Percentiles rank a stretch among this genome's conserved stretches.
Conservation (phyloP, 2,888 invertebrate genomes). For the Caenorhabditis zanzibari region DNA sequence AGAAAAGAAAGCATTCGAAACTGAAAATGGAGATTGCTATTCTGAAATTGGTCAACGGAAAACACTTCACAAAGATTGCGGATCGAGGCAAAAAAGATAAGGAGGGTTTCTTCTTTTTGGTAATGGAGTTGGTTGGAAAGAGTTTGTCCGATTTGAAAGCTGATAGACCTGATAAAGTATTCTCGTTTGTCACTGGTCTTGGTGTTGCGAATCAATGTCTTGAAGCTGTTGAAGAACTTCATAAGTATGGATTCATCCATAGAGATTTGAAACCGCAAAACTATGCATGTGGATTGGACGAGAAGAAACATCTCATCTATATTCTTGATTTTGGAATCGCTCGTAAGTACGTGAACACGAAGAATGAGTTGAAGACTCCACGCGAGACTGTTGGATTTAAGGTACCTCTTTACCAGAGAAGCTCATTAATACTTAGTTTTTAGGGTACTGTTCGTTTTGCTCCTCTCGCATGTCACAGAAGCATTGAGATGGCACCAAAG, state of each 20-base stretch:
- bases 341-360: constrained; percentile 72
- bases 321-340: constrained; percentile 81
- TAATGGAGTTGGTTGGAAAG: constrained; percentile 78
- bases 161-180: constrained; percentile 68
- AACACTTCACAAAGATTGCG: constrained; percentile 77
- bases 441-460: constrained; percentile 81
- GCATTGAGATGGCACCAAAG: constrained; percentile 74
- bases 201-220: constrained; percentile 76
- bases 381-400: constrained; percentile 71
- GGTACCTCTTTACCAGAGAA: too few relatives aligned
- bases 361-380: constrained; percentile 75
- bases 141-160: constrained; percentile 75
- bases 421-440: constrained; percentile 56
- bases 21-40: constrained; percentile 82
- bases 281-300: constrained; percentile 74
- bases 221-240: constrained; percentile 80
- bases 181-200: constrained; percentile 75
- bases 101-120: constrained; percentile 74
- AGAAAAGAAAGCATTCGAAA: constrained; percentile 76
- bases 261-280: constrained; percentile 80
- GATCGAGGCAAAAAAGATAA: constrained; percentile 78
- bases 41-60: constrained; percentile 72
- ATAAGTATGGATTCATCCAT: constrained; percentile 79
- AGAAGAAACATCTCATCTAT: constrained; percentile 71
- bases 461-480: constrained; percentile 75